These are phyloP conservation scores for Saccopteryx bilineata DNA, from an alignment of 2,113 vertebrate species.

Conservation along the genomic window DNA sequence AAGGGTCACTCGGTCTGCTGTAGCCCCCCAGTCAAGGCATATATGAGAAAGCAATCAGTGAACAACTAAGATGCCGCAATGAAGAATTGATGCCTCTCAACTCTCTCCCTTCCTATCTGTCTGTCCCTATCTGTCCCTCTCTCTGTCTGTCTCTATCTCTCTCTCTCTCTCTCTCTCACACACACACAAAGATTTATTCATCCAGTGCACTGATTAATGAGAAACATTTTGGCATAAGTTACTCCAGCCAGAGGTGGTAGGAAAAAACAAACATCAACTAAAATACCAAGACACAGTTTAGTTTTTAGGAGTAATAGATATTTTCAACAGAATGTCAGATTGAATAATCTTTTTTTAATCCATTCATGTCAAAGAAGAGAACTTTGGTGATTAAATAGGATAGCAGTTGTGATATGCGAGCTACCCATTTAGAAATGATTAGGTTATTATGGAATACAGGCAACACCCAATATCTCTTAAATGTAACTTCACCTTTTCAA, in stretches of 20 bases:
- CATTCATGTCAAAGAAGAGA: constrained; percentile 1
- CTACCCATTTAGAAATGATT: background rate
- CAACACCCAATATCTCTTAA: background rate
- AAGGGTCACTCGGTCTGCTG: too few species aligned
- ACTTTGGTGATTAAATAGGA: background rate
- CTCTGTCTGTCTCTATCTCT: too few species aligned
- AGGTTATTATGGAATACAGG: background rate
- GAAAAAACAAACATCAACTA: background rate
- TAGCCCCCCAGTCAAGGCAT: too few species aligned
- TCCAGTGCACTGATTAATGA: background rate
- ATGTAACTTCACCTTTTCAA: background rate
- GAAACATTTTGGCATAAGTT: background rate
- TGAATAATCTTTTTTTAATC: constrained; percentile 17
- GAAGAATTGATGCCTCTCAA: too few species aligned
- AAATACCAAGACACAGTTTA: background rate
- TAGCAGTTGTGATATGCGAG: background rate
- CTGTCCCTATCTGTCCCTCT: too few species aligned
- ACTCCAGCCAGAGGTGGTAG: background rate
- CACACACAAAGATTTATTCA: background rate
- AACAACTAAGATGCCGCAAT: too few species aligned
- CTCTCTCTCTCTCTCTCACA: too few species aligned
- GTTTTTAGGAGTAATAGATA: constrained; percentile 9
- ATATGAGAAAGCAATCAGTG: too few species aligned
- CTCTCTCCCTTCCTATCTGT: too few species aligned
- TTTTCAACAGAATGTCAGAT: background rate